Evolutionary conservation across 2,888 invertebrate genomes (phyloP), one percentile per base, ranked within the genome.

Genomic region (Netelia melanura): DNA sequence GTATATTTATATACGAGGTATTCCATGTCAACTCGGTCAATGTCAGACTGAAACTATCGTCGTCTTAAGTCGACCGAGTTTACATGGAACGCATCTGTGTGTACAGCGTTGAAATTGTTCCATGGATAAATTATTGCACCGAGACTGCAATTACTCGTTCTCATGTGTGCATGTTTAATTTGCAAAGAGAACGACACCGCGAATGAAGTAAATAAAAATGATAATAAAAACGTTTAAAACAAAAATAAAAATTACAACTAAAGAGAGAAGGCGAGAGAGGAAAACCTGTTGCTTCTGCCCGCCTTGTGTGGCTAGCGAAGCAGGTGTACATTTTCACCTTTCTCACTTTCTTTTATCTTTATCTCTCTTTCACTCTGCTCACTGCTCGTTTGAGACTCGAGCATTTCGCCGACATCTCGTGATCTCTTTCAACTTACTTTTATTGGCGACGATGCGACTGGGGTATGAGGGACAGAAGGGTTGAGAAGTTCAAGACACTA

Each of bases 301-400:
- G 67, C 58, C 58, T 43, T 48, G 67, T 25, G 44, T 44, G 6
- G 52, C 8, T 25, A 23, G 30, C 64, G 48, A 48, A 71, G 79
- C 78, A 79, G 71, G 71, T 77, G 76, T 64, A 38, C 21, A 21
- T 79, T 43, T 71, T 43, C 54, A 67, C 71, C 65, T 71, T 64
- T 72, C 71, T 65, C 71, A 71, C 79, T 79, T 71, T 64, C 71
- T 71, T 79, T 79, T 64, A 79, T 71, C 61, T 25, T 64, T 11
- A 64, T 71, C 64, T 54, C 17, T 76, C 43, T 54, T 11, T 23
- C 44, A 52, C 56, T 64, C 67, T 44, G 23, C 30, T 54, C 54
- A n/a, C 11, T 17, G 8, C 30, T 6, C 10, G 21, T 52, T 68
- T 52, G 30, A 14, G 62, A 64, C 25, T 70, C 70, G 54, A 54